Evolutionary conservation across 2,888 invertebrate species (phyloP), one percentile per base, ranked within the genome.

Genomic region (Flexamia atlantica): DNA sequence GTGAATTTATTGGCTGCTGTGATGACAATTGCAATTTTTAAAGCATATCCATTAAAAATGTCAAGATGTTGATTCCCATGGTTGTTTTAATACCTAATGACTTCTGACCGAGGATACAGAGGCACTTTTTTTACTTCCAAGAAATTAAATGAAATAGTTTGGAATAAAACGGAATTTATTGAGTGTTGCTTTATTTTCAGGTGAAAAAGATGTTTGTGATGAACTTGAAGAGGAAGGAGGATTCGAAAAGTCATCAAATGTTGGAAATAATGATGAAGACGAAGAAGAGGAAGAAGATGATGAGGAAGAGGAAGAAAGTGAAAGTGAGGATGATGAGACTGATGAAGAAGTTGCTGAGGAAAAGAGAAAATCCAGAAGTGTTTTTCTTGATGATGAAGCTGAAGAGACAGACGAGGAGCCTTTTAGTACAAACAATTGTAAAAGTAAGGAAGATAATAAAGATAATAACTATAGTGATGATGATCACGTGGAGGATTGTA

Each of bases 311-410:
- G 89, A 88, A 82, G 88, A 89, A 25, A 90, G 90, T 74, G 89
- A 91, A 32, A 91, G 91, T 83, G 92, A 92, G 85, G 91, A 91
- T 70, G 89, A 88, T 83, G 91, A 90, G 86, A 87, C 90, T 85
- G 90, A 91, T 86, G 87, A 89, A 80, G 88, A 89, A 50, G 88
- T 90, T n/a, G 89, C 89, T 86, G 90, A 91, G 82, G 91, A 91
- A 81, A 90, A 90, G 12, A 90, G 89, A 82, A 91, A 91, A 85
- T 89, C 89, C 36, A 91, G 91, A 84, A 89, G 90, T 32, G 90
- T 91, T 89, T 86, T 91, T 83, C 90, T 91, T 83, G 91, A 92
- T 85, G 92, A 92, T 87, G 93, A 93, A 64, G 91, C 91, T 86
- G 92, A 91, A 74, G 86, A 85, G 68, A 83, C 82, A 81, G 85